Evolutionary conservation across 2,797 vertebrate species (phyloP).

Genomic region (Botia kubotai): DNA sequence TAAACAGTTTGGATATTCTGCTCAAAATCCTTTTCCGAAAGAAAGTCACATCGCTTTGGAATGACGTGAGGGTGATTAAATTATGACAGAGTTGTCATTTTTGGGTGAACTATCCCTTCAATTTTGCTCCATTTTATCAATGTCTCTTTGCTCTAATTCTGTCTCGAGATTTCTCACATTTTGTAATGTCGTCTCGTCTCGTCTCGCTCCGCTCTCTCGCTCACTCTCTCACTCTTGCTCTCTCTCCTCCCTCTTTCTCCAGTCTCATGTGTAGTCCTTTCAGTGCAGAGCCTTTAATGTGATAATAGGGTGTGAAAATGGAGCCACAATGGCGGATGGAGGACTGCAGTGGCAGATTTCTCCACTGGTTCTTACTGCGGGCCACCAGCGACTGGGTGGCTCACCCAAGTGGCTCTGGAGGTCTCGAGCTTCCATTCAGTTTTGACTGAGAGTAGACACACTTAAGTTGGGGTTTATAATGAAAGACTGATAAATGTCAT

Average conservation of each 20-base stretch:
- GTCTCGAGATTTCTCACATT: slow-evolving; percentile 32
- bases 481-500: background rate
- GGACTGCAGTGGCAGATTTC: slow-evolving; percentile 72
- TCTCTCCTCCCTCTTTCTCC: slow-evolving; percentile 47
- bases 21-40: background rate
- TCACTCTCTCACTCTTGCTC: slow-evolving; percentile 44
- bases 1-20: background rate
- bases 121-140: slow-evolving; percentile 30
- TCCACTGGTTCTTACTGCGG: slow-evolving; percentile 65
- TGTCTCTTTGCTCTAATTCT: slow-evolving; percentile 35
- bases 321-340: slow-evolving; percentile 79
- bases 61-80: background rate
- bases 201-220: slow-evolving; percentile 18
- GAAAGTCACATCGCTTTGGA: background rate
- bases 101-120: background rate
- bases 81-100: slow-evolving; percentile 11
- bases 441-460: slow-evolving; percentile 41
- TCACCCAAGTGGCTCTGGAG: slow-evolving; percentile 36
- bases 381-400: slow-evolving; percentile 56
- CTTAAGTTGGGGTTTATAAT: slow-evolving; percentile 7
- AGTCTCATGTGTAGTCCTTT: slow-evolving; percentile 74
- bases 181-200: slow-evolving; percentile 18
- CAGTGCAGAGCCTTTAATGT: slow-evolving; percentile 81
- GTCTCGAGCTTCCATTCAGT: slow-evolving; percentile 38
- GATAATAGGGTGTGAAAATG: slow-evolving; percentile 87